A percentile compares a stretch with the other conserved stretches of the same genome.
Evolutionary conservation across 2,888 invertebrate genomes (phyloP).

Genomic region (Parasteatoda lunata): DNA sequence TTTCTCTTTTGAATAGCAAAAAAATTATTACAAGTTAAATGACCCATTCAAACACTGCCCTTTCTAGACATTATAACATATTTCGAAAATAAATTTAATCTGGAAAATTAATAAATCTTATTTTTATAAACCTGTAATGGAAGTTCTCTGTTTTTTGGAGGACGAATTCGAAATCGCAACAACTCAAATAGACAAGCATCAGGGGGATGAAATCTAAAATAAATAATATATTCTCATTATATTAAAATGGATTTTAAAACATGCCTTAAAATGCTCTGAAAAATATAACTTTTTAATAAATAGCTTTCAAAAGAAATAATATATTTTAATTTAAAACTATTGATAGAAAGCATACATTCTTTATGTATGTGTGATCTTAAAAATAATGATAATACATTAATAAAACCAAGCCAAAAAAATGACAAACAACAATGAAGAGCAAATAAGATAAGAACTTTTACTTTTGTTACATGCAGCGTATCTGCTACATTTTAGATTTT

Average conservation of each 20-base stretch:
- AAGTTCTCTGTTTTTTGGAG: constrained; percentile 95
- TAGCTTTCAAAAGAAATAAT: too few relatives aligned
- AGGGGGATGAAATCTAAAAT: constrained; percentile 90
- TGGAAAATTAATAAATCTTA: too few relatives aligned
- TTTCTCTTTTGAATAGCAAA: too few relatives aligned
- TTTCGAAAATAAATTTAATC: too few relatives aligned
- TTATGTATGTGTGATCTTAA: background rate
- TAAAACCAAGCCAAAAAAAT: background rate
- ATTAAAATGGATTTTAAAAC: constrained; percentile 4
- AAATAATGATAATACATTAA: constrained; percentile 1
- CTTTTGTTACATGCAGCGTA: too few relatives aligned
- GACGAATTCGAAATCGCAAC: constrained; percentile 94
- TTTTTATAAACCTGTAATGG: constrained; percentile 86
- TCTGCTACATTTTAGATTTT: too few relatives aligned
- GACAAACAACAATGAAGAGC: too few relatives aligned
- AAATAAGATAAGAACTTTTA: too few relatives aligned
- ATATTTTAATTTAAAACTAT: background rate
- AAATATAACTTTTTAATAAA: too few relatives aligned
- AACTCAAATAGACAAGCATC: constrained; percentile 98
- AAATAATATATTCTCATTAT: background rate
- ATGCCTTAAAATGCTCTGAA: background rate
- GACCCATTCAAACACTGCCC: too few relatives aligned
- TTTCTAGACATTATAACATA: too few relatives aligned
- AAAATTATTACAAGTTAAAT: too few relatives aligned
- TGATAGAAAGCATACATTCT: background rate